Conservation (phyloP, 1,140 invertebrate genomes). For the Drosophila repleta region DNA sequence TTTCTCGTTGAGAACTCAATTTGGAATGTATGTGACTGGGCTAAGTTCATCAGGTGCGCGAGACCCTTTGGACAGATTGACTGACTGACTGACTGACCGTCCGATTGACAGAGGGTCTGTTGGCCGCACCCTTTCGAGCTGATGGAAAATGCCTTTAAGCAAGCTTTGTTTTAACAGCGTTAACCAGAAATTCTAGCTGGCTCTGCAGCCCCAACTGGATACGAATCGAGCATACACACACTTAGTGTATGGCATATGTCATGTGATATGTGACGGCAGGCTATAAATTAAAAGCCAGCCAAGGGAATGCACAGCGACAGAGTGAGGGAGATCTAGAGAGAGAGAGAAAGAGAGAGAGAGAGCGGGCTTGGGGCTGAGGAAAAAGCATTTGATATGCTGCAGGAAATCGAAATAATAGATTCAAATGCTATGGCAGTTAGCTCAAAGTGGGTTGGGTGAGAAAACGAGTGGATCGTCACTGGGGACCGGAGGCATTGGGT, state of each 20-base stretch:
- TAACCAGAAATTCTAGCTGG: constrained; percentile 32
- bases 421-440: constrained; percentile 35
- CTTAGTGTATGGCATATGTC: constrained; percentile 45
- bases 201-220: background rate
- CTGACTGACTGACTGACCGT: constrained; percentile 14
- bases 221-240: constrained; percentile 26
- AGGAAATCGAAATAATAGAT: constrained; percentile 62
- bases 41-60: constrained; percentile 58
- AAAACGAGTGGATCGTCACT: constrained; percentile 16
- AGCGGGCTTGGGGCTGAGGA: background rate
- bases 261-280: constrained; percentile 49
- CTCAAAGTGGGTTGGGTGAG: constrained; percentile 18
- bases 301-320: constrained; percentile 30
- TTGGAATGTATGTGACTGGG: constrained; percentile 48
- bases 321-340: background rate
- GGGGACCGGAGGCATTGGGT: constrained; percentile 38
- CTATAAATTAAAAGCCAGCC: constrained; percentile 70
- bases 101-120: constrained; percentile 14
- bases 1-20: constrained; percentile 61
- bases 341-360: background rate
- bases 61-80: constrained; percentile 51
- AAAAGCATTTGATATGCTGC: constrained; percentile 45
- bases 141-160: constrained; percentile 56
- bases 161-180: constrained; percentile 64
- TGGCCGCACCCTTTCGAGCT: constrained; percentile 13